phyloP scores from a whole-genome alignment of 2,113 vertebrate species.

The Guaruba guarouba region DNA sequence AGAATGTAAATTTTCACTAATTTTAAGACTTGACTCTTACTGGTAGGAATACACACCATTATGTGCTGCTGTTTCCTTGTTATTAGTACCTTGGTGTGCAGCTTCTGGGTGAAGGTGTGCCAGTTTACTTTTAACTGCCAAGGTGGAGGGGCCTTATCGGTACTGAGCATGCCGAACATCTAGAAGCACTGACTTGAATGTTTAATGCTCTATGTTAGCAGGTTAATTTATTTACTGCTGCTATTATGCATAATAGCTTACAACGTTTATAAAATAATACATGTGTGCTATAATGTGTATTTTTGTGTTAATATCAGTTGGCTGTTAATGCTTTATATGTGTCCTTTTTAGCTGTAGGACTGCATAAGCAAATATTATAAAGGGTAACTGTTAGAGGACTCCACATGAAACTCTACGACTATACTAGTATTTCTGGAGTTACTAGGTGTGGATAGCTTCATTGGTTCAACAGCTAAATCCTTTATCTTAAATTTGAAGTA shows the following conservation, averaged over 20 bases:
- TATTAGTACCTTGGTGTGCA: neutral
- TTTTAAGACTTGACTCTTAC: neutral
- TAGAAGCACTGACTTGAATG: neutral
- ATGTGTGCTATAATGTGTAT: fast-evolving
- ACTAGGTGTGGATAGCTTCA: neutral
- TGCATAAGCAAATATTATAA: neutral
- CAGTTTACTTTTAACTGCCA: neutral
- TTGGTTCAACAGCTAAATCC: neutral
- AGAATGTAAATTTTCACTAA: neutral
- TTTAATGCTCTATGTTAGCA: neutral
- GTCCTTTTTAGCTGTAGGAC: neutral
- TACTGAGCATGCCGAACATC: fast-evolving
- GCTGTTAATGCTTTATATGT: neutral
- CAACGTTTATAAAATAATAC: neutral
- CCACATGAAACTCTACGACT: neutral
- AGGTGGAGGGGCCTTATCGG: neutral
- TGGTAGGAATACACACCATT: neutral
- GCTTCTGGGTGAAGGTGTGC: neutral
- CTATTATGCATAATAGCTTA: neutral
- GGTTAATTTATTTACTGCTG: neutral
- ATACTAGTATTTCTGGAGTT: neutral
- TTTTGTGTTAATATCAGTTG: neutral
- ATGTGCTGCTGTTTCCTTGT: fast-evolving
- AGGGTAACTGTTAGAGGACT: neutral
- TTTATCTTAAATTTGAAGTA: neutral